Percentiles rank a stretch among this genome's conserved stretches.
Conservation (phyloP, 2,888 invertebrate genomes). For the Bugulina stolonifera region DNA sequence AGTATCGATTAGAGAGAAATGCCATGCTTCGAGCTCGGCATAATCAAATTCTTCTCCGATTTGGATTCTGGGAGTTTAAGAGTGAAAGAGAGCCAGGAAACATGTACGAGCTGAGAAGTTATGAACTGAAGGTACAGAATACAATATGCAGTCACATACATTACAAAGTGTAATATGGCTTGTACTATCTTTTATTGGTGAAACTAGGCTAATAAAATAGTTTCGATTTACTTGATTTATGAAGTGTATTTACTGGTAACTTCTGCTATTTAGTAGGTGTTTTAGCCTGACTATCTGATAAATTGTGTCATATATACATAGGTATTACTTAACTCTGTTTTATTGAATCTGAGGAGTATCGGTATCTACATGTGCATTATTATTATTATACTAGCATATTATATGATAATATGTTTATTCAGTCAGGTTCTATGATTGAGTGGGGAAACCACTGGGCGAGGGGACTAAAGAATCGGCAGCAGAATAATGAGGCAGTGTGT, state of each 20-base stretch:
- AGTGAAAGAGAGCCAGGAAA: conserved; percentile 67
- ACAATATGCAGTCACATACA: no score
- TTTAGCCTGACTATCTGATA: no score
- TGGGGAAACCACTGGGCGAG: conserved; percentile 99
- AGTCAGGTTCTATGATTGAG: conserved; percentile 97
- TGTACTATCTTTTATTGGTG: no score
- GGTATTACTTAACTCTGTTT: no score
- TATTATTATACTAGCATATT: not conserved
- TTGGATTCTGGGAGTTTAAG: conserved; percentile 90
- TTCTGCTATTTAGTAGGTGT: no score
- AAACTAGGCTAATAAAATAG: no score
- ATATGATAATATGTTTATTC: conserved; percentile 32
- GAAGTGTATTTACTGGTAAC: no score
- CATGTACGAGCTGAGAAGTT: conserved; percentile 89
- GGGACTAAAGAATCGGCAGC: conserved; percentile 78
- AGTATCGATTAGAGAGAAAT: conserved; percentile 42
- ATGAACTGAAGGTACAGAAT: conserved; percentile 81
- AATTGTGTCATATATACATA: no score
- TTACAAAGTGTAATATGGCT: no score
- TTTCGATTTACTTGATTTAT: no score
- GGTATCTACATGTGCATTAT: no score
- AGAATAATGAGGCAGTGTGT: conserved; percentile 90
- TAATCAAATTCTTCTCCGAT: conserved; percentile 85
- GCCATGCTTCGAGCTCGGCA: conserved; percentile 70
- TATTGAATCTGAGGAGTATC: no score